Base-by-base conservation (phyloP, 2,797 vertebrate genomes). In the Sebastes kiyomatsui region DNA sequence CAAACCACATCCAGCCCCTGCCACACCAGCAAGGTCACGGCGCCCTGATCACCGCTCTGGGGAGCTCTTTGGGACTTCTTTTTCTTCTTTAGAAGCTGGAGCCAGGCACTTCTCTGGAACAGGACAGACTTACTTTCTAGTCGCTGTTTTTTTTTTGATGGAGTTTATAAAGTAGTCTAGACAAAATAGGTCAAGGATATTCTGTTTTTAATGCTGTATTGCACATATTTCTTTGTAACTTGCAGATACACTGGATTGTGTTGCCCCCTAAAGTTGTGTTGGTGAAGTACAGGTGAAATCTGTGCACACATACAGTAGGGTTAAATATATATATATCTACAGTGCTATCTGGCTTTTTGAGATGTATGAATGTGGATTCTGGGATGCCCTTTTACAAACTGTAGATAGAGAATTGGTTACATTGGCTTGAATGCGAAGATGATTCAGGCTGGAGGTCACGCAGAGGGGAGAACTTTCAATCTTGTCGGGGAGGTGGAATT, bases 21-120 rank as follows among this genome's bases (percentile, higher is more conserved):
- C 90, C 90, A 87, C 91, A 93, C 90, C 89, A 88, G 93, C 94
- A 95, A 96, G 95, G 95, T 95, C 92, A 96, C 74, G 12, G 78
- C 80, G 90, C 83, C 92, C 93, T 81, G 88, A 88, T 91, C 87
- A 81, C 90, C 30, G 32, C 90, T 87, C 82, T 79, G 86, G 70
- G 84, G 46, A 67, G 67, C 84, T 88, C 87, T 87, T 75, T 78
- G 72, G 87, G 80, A 90, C 89, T 85, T 86, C 86, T 92, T 93
- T 92, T 86, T 92, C 79, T 84, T 88, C 82, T 67, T 82, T 81
- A 80, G 81, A 73, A 87, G 84, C 62, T 60, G 54, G 56, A 72
- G 69, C 68, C 16, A 10, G 8, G 20, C 46, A n/a, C 52, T 66
- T 72, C 68, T 70, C 20, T 54, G 59, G 56, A 76, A 42, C 32